Percentiles rank a stretch among this genome's conserved stretches.
These are phyloP conservation scores for Thumatha senex DNA, from an alignment of 2,888 invertebrate species.

Conservation along the genomic window DNA sequence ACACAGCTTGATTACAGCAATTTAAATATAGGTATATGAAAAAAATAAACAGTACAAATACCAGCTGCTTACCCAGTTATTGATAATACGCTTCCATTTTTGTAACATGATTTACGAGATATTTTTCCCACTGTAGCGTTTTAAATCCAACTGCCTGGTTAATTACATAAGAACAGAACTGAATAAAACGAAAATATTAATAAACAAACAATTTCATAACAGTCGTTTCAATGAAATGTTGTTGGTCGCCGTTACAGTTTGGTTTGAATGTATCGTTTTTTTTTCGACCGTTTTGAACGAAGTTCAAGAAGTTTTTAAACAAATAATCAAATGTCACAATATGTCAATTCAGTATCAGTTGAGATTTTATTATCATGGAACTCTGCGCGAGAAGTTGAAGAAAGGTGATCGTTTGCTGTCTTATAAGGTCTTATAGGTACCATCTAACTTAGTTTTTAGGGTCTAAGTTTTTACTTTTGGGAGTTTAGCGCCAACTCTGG, in stretches of 20 bases:
- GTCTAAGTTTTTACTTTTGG: no score
- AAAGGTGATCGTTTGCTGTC: no score
- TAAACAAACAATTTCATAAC: conserved; percentile 55
- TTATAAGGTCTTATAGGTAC: no score
- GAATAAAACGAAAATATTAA: conserved; percentile 36
- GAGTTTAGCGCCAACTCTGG: no score
- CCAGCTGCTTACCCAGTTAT: conserved; percentile 66
- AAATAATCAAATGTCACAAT: conserved; percentile 1
- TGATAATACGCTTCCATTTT: conserved; percentile 73
- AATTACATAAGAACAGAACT: conserved; percentile 15
- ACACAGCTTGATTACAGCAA: not conserved
- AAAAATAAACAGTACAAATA: not conserved
- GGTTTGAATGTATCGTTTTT: conserved; percentile 58
- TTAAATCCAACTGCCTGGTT: conserved; percentile 4
- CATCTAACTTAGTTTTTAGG: no score
- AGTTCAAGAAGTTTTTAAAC: not conserved
- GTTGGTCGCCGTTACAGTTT: conserved; percentile 69
- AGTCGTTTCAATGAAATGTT: conserved; percentile 45
- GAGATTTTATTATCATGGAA: no score
- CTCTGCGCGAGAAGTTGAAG: no score
- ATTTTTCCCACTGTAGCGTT: conserved; percentile 17
- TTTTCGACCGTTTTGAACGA: conserved; percentile 28
- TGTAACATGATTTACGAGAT: conserved; percentile 55
- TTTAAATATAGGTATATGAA: not conserved
- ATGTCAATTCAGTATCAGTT: not conserved